Conservation (phyloP, 2,888 invertebrate species). For the Drosophila mulleri region DNA sequence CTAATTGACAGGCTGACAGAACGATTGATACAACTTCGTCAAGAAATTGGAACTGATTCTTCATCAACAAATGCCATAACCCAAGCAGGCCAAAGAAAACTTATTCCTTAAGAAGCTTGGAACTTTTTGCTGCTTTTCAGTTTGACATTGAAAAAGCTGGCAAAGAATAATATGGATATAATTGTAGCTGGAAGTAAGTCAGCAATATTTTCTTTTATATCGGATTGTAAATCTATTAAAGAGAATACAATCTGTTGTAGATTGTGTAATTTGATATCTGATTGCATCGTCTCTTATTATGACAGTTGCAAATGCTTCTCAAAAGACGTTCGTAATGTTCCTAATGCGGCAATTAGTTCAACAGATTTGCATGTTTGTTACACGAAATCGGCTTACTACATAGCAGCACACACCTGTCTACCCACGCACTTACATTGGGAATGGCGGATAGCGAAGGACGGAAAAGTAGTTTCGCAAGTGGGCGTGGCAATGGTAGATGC, state of each 20-base stretch:
- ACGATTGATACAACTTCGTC: neutral
- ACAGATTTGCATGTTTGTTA: slow-evolving; percentile 31
- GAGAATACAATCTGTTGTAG: neutral
- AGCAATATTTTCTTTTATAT: neutral
- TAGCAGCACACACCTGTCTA: slow-evolving; percentile 11
- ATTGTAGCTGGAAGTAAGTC: no score
- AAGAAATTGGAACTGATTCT: neutral
- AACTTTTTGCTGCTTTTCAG: no score
- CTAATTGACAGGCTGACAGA: neutral
- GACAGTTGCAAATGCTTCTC: neutral
- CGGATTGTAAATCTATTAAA: neutral
- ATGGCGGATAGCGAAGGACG: slow-evolving; percentile 33
- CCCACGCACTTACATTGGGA: slow-evolving; percentile 11
- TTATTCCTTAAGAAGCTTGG: no score
- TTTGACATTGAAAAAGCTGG: neutral
- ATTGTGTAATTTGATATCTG: neutral
- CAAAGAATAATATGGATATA: neutral
- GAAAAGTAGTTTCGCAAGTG: slow-evolving; percentile 19
- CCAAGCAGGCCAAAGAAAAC: no score
- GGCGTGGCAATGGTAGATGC: slow-evolving; percentile 54
- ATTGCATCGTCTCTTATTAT: neutral
- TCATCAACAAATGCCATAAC: neutral
- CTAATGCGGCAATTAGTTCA: slow-evolving; percentile 35
- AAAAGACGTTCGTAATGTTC: neutral
- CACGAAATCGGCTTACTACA: slow-evolving; percentile 62